Base-by-base conservation (phyloP, 2,888 invertebrate species). In the Hermodice carunculata region DNA sequence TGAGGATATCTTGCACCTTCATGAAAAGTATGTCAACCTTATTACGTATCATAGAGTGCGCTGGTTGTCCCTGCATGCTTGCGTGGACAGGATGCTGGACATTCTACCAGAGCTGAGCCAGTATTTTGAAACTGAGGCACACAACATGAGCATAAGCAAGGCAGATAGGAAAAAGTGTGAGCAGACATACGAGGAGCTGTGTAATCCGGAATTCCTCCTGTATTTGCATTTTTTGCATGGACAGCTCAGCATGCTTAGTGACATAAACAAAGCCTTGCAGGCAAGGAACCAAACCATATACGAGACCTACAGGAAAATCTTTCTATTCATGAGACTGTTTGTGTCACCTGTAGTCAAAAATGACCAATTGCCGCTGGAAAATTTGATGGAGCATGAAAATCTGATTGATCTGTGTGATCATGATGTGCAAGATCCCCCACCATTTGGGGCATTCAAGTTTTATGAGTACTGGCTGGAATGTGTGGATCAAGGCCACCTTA, bases 361-460 rank as follows among this genome's bases (percentile, higher is more conserved):
- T 22, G 46, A 46, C 14, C 14, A 24, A 17, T 14, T 46, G n/a
- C 11, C 46, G 8, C 46, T 46, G 3, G 22, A 3, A n/a, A 28
- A 46, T 2, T 22, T 46, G n/a, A 46, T 46, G 46, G 46, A 46
- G 46, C 46, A 46, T 46, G 46, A 46, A 14, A 46, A 46, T 22
- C 19, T 46, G 3, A 46, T 46, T 19, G 46, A 46, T 22, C 24
- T 46, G 26, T 26, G 5, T 46, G 26, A 46, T 22, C 46, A 46
- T 46, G 11, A 46, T 14, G 22, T 46, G 24, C n/a, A 46, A 14
- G 46, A 46, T 46, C n/a, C 3, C 14, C 46, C 46, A 3, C 3
- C 19, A 14, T 46, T 46, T 46, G 46, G 46, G 4, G n/a, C 26
- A 3, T 14, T 2, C 3, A 22, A 46, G 46, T 46, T 46, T 28